Conservation (phyloP, 2,113 vertebrate species). For the Ctenodactylus gundi region DNA sequence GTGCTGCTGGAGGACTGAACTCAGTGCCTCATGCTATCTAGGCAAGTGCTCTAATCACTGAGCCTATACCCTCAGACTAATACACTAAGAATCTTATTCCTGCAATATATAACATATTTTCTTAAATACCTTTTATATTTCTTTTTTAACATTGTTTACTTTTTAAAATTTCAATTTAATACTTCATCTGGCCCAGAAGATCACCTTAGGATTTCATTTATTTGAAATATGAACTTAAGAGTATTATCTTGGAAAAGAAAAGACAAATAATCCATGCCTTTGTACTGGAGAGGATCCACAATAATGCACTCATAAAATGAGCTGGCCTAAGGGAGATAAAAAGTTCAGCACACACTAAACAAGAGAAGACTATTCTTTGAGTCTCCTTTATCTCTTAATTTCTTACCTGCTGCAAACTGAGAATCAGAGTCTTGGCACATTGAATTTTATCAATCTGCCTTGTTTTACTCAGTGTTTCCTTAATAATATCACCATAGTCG, state of each 20-base stretch:
- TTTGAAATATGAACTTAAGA: slow-evolving; percentile 47
- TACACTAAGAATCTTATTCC: neutral
- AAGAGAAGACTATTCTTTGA: neutral
- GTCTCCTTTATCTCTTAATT: slow-evolving; percentile 3
- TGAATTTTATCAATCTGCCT: slow-evolving; percentile 99
- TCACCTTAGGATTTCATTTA: slow-evolving; percentile 10
- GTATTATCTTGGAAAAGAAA: slow-evolving; percentile 22
- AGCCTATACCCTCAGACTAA: no score
- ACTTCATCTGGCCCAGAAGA: slow-evolving; percentile 1
- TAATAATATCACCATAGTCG: slow-evolving; percentile 99
- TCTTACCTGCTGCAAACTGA: slow-evolving; percentile 98
- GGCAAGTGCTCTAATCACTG: no score
- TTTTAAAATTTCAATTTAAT: neutral
- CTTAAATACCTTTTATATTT: neutral
- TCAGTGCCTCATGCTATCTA: no score
- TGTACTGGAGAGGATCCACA: neutral
- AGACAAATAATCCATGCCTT: neutral
- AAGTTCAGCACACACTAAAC: neutral
- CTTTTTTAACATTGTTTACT: slow-evolving; percentile 1
- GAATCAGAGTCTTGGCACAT: slow-evolving; percentile 99
- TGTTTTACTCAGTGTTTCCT: slow-evolving; percentile 99
- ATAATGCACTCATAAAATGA: neutral
- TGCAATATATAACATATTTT: slow-evolving; percentile 2
- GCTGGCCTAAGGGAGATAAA: slow-evolving; percentile 22
- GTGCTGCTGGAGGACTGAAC: no score